phyloP scores from a whole-genome alignment of 2,797 vertebrate genomes.

The Takifugu ocellatus region DNA sequence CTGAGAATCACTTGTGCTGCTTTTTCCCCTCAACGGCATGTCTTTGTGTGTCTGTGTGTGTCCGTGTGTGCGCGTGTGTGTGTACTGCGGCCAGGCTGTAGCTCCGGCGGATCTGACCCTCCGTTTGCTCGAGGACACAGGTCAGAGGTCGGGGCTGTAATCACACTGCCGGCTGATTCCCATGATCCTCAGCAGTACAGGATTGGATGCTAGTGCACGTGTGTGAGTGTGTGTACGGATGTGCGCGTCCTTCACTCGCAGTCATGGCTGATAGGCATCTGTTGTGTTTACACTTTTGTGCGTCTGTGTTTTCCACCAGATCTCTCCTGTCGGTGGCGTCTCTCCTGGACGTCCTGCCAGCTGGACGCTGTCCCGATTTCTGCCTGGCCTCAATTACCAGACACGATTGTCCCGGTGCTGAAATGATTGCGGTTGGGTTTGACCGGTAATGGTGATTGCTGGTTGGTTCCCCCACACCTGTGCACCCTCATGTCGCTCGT shows the following conservation, averaged over 20 bases:
- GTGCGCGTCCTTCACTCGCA: slow-evolving; percentile 20
- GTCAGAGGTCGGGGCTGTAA: slow-evolving; percentile 72
- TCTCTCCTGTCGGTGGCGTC: slow-evolving; percentile 21
- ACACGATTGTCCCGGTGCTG: slow-evolving; percentile 60
- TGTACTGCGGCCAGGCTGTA: slow-evolving; percentile 62
- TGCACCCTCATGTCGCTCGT: slow-evolving; percentile 39
- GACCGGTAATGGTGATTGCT: slow-evolving; percentile 69
- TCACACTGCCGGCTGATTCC: slow-evolving; percentile 76
- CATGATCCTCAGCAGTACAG: slow-evolving; percentile 55
- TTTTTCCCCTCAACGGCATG: slow-evolving; percentile 50
- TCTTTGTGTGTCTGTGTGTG: slow-evolving; percentile 46
- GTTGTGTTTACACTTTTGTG: slow-evolving; percentile 30
- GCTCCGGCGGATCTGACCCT: slow-evolving; percentile 70
- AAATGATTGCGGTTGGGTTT: slow-evolving; percentile 67
- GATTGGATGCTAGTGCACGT: slow-evolving; percentile 32
- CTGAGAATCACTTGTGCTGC: slow-evolving; percentile 51
- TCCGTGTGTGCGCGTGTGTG: slow-evolving; percentile 12
- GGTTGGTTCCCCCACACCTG: slow-evolving; percentile 68
- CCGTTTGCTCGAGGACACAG: slow-evolving; percentile 55
- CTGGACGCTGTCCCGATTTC: slow-evolving; percentile 57
- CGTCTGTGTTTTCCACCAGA: slow-evolving; percentile 23
- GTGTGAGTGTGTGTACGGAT: slow-evolving; percentile 6
- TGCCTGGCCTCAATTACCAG: slow-evolving; percentile 59
- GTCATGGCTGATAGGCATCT: slow-evolving; percentile 32
- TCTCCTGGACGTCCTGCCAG: slow-evolving; percentile 30